Evolutionary conservation across 2,797 vertebrate genomes (phyloP).

Genomic region (Catostomus latipinnis): DNA sequence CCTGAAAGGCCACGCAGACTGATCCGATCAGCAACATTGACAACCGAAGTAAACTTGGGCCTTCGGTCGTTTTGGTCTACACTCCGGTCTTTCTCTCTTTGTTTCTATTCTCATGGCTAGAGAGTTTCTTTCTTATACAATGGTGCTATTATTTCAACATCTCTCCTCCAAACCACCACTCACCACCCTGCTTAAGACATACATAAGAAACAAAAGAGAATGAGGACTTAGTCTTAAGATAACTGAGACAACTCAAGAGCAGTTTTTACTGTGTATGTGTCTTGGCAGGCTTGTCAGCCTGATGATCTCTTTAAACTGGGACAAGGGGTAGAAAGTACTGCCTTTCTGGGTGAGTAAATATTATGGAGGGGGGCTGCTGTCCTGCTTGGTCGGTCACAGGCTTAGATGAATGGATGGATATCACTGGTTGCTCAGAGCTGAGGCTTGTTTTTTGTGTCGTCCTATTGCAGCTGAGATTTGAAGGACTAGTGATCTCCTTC

Average conservation of each 20-base stretch:
- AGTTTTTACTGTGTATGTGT: slow-evolving; percentile 52
- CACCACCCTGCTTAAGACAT: slow-evolving; percentile 53
- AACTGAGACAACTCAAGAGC: slow-evolving; percentile 36
- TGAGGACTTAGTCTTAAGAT: slow-evolving; percentile 32
- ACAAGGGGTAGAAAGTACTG: slow-evolving; percentile 64
- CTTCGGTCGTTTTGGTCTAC: not conserved
- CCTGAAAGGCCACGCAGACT: too few relatives aligned
- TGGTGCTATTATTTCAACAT: slow-evolving; percentile 62
- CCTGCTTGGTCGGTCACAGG: slow-evolving; percentile 57
- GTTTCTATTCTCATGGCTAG: slow-evolving; percentile 55
- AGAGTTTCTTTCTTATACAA: slow-evolving; percentile 64
- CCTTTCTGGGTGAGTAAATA: slow-evolving; percentile 76
- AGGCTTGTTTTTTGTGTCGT: slow-evolving; percentile 9
- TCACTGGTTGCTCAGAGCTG: slow-evolving; percentile 6
- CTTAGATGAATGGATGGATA: slow-evolving; percentile 1
- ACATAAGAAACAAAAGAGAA: slow-evolving; percentile 52
- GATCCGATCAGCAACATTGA: too few relatives aligned
- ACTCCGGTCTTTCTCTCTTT: not conserved
- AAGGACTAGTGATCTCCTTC: slow-evolving; percentile 15
- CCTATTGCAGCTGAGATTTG: not conserved
- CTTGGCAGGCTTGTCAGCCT: slow-evolving; percentile 71
- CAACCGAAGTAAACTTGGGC: not conserved
- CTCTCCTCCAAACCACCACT: slow-evolving; percentile 51
- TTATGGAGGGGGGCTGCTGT: slow-evolving; percentile 66
- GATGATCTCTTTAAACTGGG: slow-evolving; percentile 72